Evolutionary conservation across 2,113 vertebrate genomes (phyloP).

Genomic region (Apistogramma diplotaenia): DNA sequence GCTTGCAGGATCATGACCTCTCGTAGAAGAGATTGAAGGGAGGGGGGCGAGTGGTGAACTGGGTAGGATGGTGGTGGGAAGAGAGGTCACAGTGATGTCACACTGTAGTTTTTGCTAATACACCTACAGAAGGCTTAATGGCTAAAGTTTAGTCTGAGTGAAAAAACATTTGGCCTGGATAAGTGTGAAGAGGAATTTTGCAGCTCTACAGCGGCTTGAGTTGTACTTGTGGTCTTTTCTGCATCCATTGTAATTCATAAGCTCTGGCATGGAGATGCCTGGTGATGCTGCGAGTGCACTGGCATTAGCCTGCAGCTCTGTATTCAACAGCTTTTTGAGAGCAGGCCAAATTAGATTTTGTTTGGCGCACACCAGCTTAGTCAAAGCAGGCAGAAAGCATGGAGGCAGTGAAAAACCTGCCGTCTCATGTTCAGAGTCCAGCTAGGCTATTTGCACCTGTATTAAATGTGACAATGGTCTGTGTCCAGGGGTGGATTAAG

Average conservation of each 20-base stretch:
- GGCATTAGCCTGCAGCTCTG: background rate
- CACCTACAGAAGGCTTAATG: background rate
- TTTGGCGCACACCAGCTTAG: background rate
- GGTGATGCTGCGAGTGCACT: background rate
- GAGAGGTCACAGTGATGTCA: background rate
- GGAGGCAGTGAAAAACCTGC: background rate
- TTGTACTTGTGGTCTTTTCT: background rate
- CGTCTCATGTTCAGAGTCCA: background rate
- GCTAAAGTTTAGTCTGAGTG: background rate
- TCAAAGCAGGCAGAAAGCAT: background rate
- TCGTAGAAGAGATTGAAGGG: slow-evolving; percentile 9
- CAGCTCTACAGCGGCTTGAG: background rate
- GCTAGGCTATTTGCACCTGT: background rate
- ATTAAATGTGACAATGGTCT: background rate
- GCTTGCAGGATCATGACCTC: slow-evolving; percentile 38
- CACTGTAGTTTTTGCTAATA: background rate
- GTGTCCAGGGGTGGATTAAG: background rate
- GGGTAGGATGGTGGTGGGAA: background rate
- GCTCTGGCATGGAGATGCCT: background rate
- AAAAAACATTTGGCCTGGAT: background rate
- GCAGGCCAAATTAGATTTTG: background rate
- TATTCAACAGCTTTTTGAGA: background rate
- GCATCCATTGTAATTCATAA: background rate
- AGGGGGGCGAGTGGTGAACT: too few relatives aligned
- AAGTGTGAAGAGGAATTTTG: background rate